phyloP scores from a whole-genome alignment of 92 coral and sea anemone species.

The Palythoa heliodiscus region DNA sequence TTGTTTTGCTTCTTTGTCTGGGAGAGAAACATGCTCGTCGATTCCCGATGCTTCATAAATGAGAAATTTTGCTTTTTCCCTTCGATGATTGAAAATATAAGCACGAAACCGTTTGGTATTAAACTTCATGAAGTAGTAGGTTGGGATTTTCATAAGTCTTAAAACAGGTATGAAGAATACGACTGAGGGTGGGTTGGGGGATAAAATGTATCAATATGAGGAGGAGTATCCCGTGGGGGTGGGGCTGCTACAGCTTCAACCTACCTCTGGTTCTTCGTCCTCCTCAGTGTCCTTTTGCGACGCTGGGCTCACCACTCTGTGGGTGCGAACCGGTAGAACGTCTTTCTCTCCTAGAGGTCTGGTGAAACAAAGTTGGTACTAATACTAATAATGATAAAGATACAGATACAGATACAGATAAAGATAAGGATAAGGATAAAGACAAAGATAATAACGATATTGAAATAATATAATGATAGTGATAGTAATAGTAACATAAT shows the following conservation, averaged over 20 bases:
- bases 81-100: no score
- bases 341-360: slow-evolving; percentile 37
- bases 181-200: no score
- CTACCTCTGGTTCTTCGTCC: slow-evolving; percentile 21
- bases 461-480: no score
- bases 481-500: no score
- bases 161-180: no score
- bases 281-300: slow-evolving; percentile 23
- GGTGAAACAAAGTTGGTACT: not conserved
- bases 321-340: slow-evolving; percentile 32
- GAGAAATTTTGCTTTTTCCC: no score
- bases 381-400: not conserved
- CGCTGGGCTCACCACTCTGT: slow-evolving; percentile 27
- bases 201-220: not conserved
- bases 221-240: not conserved
- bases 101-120: no score
- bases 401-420: not conserved
- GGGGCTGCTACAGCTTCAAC: not conserved
- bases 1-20: no score
- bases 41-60: no score
- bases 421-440: not conserved
- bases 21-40: no score
- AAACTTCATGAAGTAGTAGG: no score
- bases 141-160: no score
- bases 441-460: not conserved